phyloP scores from a whole-genome alignment of 2,797 vertebrate genomes.

The Leuciscus waleckii region DNA sequence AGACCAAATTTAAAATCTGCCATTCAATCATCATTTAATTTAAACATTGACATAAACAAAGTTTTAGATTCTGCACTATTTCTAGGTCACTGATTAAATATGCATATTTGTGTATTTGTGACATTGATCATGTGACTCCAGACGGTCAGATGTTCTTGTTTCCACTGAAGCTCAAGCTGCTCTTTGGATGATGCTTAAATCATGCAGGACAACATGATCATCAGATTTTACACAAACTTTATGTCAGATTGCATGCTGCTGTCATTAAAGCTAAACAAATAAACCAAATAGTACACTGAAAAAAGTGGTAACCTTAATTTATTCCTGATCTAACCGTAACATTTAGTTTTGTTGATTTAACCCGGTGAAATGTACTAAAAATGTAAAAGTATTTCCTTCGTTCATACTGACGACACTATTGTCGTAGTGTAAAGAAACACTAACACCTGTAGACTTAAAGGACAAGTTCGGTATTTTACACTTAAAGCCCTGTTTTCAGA shows the following conservation, averaged over 20 bases:
- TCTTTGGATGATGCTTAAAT: neutral
- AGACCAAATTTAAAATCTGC: neutral
- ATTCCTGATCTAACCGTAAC: neutral
- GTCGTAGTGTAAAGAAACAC: neutral
- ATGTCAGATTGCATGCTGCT: neutral
- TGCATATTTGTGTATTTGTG: constrained; percentile 7
- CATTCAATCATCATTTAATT: neutral
- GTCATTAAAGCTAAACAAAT: neutral
- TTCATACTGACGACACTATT: too few relatives aligned
- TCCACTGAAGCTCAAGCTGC: constrained; percentile 3
- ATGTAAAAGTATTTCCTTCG: neutral
- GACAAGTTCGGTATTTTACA: too few relatives aligned
- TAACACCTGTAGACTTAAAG: neutral
- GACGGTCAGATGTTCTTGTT: constrained; percentile 20
- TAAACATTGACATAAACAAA: neutral
- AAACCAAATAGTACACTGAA: neutral
- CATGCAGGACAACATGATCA: neutral
- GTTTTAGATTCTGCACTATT: neutral
- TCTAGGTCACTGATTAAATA: neutral
- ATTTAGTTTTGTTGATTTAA: neutral
- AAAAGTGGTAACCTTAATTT: neutral
- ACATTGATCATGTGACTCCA: constrained; percentile 20
- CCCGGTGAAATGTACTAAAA: neutral
- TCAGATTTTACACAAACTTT: neutral
- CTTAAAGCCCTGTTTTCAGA: too few relatives aligned